phyloP scores from a whole-genome alignment of 1,140 invertebrate species.

The Caenorhabditis remanei region DNA sequence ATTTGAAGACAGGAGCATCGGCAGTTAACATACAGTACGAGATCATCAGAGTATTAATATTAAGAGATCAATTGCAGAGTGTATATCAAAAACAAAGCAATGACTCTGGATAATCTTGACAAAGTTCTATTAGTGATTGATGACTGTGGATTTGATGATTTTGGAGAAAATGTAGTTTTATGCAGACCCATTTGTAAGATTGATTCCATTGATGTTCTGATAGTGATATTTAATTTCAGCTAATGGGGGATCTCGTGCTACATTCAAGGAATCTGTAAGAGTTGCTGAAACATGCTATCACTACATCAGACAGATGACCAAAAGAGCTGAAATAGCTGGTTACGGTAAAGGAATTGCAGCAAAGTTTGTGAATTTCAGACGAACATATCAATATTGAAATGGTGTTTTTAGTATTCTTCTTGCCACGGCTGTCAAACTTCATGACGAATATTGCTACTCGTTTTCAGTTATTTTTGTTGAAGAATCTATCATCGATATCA shows the following conservation, averaged over 20 bases:
- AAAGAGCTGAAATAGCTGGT: background rate
- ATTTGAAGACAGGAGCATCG: background rate
- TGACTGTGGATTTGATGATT: constrained; percentile 36
- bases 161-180: background rate
- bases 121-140: background rate
- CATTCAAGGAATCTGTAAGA: background rate
- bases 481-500: background rate
- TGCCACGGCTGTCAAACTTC: background rate
- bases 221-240: background rate
- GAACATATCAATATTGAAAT: background rate
- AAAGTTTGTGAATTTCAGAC: background rate
- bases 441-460: constrained; percentile 13
- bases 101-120: background rate
- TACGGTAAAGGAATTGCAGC: constrained; percentile 35
- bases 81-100: background rate
- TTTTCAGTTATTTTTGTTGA: background rate
- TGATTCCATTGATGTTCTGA: background rate
- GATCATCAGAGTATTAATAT: background rate
- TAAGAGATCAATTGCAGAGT: background rate
- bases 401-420: constrained; percentile 22
- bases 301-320: constrained; percentile 1
- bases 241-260: background rate
- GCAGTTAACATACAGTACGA: constrained; percentile 2
- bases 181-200: constrained; percentile 27
- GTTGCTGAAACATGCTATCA: constrained; percentile 5